Percentiles rank a stretch among this genome's conserved stretches.
These are phyloP conservation scores for Patella caerulea DNA, from an alignment of 2,888 invertebrate species.

Conservation along the genomic window DNA sequence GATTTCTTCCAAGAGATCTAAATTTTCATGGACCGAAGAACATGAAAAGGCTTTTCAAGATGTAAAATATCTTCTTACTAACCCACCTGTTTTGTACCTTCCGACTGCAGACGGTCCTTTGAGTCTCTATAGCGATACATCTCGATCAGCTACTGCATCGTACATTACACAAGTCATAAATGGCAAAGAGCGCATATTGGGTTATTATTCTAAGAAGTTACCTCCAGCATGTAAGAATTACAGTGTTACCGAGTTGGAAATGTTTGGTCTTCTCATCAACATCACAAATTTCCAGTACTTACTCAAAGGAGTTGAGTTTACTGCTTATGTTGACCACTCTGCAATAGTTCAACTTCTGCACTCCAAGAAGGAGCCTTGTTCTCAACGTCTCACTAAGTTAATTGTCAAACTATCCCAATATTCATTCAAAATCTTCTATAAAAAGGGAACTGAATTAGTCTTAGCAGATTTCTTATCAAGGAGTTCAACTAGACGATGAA, in stretches of 20 bases:
- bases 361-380: background rate
- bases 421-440: background rate
- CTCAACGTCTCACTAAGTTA: background rate
- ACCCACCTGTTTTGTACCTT: background rate
- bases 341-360: background rate
- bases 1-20: background rate
- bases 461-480: slow-evolving; percentile 3
- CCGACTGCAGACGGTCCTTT: too few species aligned
- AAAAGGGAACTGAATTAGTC: background rate
- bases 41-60: background rate
- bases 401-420: background rate
- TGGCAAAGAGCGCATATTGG: background rate
- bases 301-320: background rate
- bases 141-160: background rate
- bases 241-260: background rate
- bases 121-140: too few species aligned
- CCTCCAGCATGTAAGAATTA: background rate
- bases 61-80: background rate
- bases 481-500: background rate
- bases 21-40: background rate
- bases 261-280: background rate
- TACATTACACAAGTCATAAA: background rate
- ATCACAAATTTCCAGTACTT: too few species aligned
- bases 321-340: slow-evolving; percentile 2
- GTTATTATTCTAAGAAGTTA: slow-evolving; percentile 3